Conservation (phyloP, 2,797 vertebrate genomes). For the Acropternis orthonyx region DNA sequence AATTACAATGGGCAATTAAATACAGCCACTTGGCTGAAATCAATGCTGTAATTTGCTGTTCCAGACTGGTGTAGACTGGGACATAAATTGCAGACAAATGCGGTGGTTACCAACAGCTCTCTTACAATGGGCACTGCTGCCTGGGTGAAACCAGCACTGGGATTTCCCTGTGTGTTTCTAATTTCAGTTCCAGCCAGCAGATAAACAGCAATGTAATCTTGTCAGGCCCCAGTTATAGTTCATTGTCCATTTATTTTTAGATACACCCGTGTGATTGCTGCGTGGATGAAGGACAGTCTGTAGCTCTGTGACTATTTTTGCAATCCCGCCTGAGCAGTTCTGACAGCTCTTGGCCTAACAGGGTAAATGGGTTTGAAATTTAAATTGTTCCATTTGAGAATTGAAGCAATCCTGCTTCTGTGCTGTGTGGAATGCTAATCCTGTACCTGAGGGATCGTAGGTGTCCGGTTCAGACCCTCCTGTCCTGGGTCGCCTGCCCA, state of each 20-base stretch:
- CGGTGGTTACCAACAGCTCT: not conserved
- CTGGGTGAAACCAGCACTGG: conserved; percentile 7
- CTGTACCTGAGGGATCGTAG: conserved; percentile 65
- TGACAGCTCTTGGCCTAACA: conserved; percentile 32
- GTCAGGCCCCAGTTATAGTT: conserved; percentile 40
- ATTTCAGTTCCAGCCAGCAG: conserved; percentile 14
- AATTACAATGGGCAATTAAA: not conserved
- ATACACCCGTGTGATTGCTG: not conserved
- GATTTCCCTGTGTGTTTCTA: conserved; percentile 21
- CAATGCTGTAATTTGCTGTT: not conserved
- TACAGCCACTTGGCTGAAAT: not conserved
- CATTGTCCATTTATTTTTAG: conserved; percentile 43
- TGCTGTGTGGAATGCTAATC: not conserved
- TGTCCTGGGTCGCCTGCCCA: conserved; percentile 72
- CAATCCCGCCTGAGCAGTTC: not conserved
- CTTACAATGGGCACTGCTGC: not conserved
- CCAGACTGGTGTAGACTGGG: not conserved
- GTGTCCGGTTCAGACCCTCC: conserved; percentile 53
- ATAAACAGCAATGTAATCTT: conserved; percentile 23
- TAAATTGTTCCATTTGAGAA: not conserved
- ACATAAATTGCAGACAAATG: not conserved
- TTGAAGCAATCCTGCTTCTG: not conserved
- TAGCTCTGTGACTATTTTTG: conserved; percentile 12
- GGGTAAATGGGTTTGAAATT: conserved; percentile 20
- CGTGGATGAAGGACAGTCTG: not conserved